phyloP scores from a whole-genome alignment of 1,140 invertebrate genomes.

The Atta texana region DNA sequence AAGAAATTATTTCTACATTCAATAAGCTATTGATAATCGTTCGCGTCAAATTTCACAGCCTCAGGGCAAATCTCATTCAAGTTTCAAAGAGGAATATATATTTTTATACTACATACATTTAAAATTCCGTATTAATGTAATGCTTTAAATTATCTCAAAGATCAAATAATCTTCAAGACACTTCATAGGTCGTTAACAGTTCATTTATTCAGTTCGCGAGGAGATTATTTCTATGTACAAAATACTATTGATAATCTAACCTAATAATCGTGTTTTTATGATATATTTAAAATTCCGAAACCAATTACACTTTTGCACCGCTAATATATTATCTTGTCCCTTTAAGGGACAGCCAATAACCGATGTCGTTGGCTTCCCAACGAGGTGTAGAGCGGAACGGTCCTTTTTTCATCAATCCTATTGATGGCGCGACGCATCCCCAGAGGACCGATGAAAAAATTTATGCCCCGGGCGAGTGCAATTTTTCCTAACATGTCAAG shows the following conservation, averaged over 20 bases:
- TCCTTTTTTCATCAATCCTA: constrained; percentile 38
- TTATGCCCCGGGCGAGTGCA: constrained; percentile 1
- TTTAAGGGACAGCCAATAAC: constrained; percentile 40
- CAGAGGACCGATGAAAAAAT: not conserved
- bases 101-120: too few relatives aligned
- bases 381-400: not conserved
- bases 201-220: too few relatives aligned
- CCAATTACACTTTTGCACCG: constrained; percentile 5
- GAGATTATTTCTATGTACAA: too few relatives aligned
- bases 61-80: too few relatives aligned
- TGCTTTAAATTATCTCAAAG: not conserved
- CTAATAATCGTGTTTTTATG: not conserved
- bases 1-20: not conserved
- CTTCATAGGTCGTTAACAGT: not conserved
- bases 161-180: constrained; percentile 24
- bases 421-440: constrained; percentile 7
- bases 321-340: constrained; percentile 22
- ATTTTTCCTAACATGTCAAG: constrained; percentile 5
- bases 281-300: constrained; percentile 16
- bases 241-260: too few relatives aligned
- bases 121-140: not conserved
- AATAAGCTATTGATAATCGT: too few relatives aligned
- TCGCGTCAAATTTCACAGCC: too few relatives aligned
- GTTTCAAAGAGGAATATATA: too few relatives aligned
- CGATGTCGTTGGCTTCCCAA: not conserved